phyloP scores from a whole-genome alignment of 2,113 vertebrate genomes.

The Cyprinodon variegatus region DNA sequence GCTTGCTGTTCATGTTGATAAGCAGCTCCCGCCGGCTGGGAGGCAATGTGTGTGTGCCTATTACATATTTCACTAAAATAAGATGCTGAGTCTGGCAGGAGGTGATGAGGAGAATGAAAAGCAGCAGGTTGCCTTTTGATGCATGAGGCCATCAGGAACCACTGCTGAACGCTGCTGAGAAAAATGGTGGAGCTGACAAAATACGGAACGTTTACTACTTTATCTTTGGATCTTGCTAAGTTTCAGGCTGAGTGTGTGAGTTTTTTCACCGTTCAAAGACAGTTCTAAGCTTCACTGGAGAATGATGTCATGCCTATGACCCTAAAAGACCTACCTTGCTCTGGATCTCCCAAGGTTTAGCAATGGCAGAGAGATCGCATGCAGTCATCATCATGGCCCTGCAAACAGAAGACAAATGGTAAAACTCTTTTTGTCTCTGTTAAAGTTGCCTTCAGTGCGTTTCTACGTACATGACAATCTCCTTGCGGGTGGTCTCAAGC shows the following conservation, averaged over 20 bases:
- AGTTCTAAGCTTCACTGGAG: neutral
- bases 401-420: neutral
- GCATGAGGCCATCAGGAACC: constrained; percentile 49
- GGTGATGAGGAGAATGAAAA: constrained; percentile 39
- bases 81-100: constrained; percentile 36
- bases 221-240: constrained; percentile 15
- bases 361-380: constrained; percentile 84
- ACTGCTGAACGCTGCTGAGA: constrained; percentile 32
- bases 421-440: neutral
- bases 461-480: constrained; percentile 81
- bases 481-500: constrained; percentile 82
- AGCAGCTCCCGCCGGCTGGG: neutral
- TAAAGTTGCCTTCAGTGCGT: neutral
- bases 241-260: constrained; percentile 5
- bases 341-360: constrained; percentile 85
- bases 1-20: constrained; percentile 14
- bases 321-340: constrained; percentile 73
- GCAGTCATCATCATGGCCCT: constrained; percentile 89
- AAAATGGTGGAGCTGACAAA: constrained; percentile 58
- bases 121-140: constrained; percentile 54
- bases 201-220: constrained; percentile 31
- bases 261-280: constrained; percentile 8
- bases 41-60: constrained; percentile 15
- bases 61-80: constrained; percentile 37
- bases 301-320: neutral